Evolutionary conservation across 2,797 vertebrate species (phyloP), one percentile per base, ranked within the genome.

Genomic region (Anas bernieri): DNA sequence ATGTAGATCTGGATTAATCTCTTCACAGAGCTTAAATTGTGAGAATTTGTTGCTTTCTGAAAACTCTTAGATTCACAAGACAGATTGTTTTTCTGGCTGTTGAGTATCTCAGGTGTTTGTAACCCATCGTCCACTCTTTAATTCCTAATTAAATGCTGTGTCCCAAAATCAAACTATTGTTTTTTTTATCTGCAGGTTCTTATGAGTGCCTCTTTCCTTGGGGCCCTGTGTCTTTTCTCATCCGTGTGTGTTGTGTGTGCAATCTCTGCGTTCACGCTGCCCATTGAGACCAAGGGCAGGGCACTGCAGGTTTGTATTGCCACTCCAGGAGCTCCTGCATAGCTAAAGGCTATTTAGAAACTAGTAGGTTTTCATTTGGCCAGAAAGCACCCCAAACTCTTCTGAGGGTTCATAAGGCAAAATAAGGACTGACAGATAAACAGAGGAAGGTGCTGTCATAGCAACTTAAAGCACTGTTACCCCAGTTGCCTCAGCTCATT

Each of bases 251-350:
- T 98, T 1, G 8, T 99, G 17, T 99, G 98, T 7, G 98, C 98
- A 3, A 35, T 99, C 46, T 98, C 98, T 21, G 98, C 98, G 1
- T 93, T 98, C 48, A 98, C 99, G 2, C 93, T 99, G 75, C 99
- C 99, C 16, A 99, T 99, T 3, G 99, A 99, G 97, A 99, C 99
- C 12, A 98, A 97, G 97, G 99, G 99, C 72, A 98, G 98, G 58
- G 98, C 99, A 2, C 97, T 99, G 74, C 98, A 99, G 98, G 99
- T 99, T 35, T 25, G 94, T 96, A 11, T 41, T 4, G 8, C n/a
- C 14, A 0, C 22, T 7, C 58, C 35, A 9, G 43, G n/a, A 58
- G 11, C 61, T 91, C 52, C 54, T 11, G 23, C 0, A 3, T 37
- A 9, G 6, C 59, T 13, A 30, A 43, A 25, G 4, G 12, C 45